Conservation (phyloP, 2,797 vertebrate genomes). For the Eospalax fontanierii region DNA sequence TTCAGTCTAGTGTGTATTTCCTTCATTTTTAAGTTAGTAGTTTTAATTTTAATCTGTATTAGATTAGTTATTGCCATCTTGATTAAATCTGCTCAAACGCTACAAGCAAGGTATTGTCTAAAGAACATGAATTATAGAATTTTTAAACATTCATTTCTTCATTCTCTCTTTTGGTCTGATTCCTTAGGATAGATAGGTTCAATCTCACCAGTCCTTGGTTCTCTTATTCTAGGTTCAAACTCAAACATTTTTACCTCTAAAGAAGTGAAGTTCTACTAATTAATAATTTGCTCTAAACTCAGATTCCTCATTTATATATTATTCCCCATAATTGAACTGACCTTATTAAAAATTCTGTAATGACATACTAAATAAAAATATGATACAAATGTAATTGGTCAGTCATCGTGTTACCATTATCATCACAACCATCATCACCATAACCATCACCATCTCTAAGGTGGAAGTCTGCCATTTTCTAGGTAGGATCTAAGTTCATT, state of each 20-base stretch:
- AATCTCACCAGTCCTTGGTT: background rate
- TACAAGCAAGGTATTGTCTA: background rate
- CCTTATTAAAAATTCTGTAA: background rate
- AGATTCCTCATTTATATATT: slow-evolving; percentile 13
- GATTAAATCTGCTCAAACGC: background rate
- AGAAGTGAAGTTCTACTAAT: background rate
- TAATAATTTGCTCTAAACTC: background rate
- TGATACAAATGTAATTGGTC: background rate
- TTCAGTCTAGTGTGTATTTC: background rate
- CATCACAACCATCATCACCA: background rate
- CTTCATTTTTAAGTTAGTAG: background rate
- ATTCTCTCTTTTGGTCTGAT: slow-evolving; percentile 28
- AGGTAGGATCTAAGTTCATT: background rate
- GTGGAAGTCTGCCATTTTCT: background rate
- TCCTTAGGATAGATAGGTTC: background rate
- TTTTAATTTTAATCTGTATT: background rate
- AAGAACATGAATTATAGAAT: background rate
- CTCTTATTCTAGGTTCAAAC: slow-evolving; percentile 22
- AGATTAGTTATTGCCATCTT: background rate
- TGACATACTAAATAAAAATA: background rate
- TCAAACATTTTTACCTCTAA: slow-evolving; percentile 21
- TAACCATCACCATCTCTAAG: background rate
- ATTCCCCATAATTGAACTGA: background rate
- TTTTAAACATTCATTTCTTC: slow-evolving; percentile 2
- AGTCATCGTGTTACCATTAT: background rate